Evolutionary conservation across 2,888 invertebrate genomes (phyloP), one percentile per base, ranked within the genome.

Genomic region (Osmoderma eremita): DNA sequence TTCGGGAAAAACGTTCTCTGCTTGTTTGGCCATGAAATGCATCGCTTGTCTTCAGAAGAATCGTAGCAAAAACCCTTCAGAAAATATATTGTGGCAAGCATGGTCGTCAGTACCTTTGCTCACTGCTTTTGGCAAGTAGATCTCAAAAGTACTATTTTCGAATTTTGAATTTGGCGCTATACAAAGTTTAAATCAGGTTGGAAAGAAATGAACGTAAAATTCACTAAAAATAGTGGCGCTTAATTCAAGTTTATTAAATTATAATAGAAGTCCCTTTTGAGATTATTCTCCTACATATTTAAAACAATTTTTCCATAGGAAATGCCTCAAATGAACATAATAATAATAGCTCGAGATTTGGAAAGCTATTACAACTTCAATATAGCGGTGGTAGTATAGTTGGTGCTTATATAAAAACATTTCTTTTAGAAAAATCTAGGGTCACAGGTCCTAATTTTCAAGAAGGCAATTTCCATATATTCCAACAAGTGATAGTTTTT

Each of bases 1-100:
- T 15, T 79, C 83, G 2, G 83, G 83, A 42, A 83, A 83, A 75
- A 83, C 83, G 1, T 82, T 78, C 69, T 81, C 82, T 13, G 81
- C 82, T 3, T 78, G 77, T 49, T 76, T 79, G 63, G 79, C 81
- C 22, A 72, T 83, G 53, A 79, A 80, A 64, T 81, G 80, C 70
- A 71, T 83, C 1, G 78, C 78, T 3, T 70, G 73, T 3, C 61
- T 74, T 20, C 73, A 73, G 41, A 71, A 70, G 42, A 69, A 24
- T 49, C 48, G 63, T 12, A 70, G 69, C 1, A 41, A 13, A 0
- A 68, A 62, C 41, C 56, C 56, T 20, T 56, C 50, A 0, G 69
- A 68, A 8, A 63, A 72, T 38, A 41, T 74, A 12, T 58, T 76
- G 30, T 70, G 67, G 67, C 71, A 74, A 65, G 71, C 73, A 22